phyloP scores from a whole-genome alignment of 2,888 invertebrate genomes.

The Craniophora ligustri region DNA sequence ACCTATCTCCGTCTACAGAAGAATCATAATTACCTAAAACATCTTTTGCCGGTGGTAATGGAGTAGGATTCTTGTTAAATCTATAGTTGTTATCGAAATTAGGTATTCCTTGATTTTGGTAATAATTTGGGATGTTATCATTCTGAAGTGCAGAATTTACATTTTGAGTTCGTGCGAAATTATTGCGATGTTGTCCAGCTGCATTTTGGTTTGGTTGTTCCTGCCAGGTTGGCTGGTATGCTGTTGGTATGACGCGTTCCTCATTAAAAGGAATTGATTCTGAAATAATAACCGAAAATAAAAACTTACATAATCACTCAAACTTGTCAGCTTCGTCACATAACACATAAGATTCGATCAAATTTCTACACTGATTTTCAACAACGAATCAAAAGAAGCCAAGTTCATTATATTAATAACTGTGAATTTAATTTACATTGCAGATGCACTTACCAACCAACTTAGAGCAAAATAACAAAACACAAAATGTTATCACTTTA shows the following conservation, averaged over 20 bases:
- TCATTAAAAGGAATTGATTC: constrained; percentile 47
- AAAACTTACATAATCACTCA: not conserved
- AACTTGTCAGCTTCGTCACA: not conserved
- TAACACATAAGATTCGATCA: not conserved
- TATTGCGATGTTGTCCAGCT: constrained; percentile 20
- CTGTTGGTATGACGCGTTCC: constrained; percentile 38
- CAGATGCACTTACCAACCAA: constrained; percentile 62
- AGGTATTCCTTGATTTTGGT: constrained; percentile 9
- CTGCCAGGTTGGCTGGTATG: constrained; percentile 27
- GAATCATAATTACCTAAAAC: constrained; percentile 3
- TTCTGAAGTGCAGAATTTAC: constrained; percentile 9
- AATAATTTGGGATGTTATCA: constrained; percentile 15
- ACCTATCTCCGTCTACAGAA: not conserved
- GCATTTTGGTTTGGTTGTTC: constrained; percentile 23
- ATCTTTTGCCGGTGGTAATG: not conserved
- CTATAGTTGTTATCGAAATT: constrained; percentile 8
- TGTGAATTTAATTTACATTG: not conserved
- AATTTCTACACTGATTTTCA: not conserved
- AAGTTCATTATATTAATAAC: not conserved
- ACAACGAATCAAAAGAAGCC: not conserved
- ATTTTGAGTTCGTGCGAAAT: constrained; percentile 40
- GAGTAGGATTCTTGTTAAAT: constrained; percentile 6
- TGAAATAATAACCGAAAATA: constrained; percentile 36
- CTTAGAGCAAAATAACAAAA: constrained; percentile 57
- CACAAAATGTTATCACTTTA: constrained; percentile 58